Percentiles rank a stretch among this genome's conserved stretches.
phyloP scores from a whole-genome alignment of 2,888 invertebrate genomes.

The Gymnoscelis rufifasciata region DNA sequence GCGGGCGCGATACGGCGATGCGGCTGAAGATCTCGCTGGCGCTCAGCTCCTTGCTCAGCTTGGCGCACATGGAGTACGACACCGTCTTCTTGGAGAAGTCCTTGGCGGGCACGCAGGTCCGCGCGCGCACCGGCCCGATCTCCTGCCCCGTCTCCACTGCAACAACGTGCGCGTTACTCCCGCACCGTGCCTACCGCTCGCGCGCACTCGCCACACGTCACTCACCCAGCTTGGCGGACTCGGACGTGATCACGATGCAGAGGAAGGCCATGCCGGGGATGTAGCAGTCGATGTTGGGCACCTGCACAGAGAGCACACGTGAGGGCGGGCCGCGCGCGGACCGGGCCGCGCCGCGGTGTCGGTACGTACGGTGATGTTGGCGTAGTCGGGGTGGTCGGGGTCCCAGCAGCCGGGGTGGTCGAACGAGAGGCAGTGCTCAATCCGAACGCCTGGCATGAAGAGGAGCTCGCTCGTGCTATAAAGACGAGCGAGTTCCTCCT shows the following conservation, averaged over 20 bases:
- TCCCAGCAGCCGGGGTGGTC: constrained; percentile 76
- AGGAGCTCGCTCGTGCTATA: too few species aligned
- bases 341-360: too few species aligned
- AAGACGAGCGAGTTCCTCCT: too few species aligned
- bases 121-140: constrained; percentile 69
- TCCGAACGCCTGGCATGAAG: constrained; percentile 66
- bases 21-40: constrained; percentile 70
- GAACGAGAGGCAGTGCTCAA: constrained; percentile 71
- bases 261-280: constrained; percentile 72
- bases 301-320: constrained; percentile 36
- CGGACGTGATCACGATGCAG: constrained; percentile 69
- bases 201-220: background rate
- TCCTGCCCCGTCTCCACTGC: constrained; percentile 69
- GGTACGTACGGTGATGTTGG: constrained; percentile 61
- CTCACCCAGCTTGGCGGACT: constrained; percentile 65
- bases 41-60: constrained; percentile 67
- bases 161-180: background rate
- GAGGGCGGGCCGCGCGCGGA: too few species aligned
- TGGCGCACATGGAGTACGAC: constrained; percentile 68
- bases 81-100: constrained; percentile 71
- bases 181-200: too few species aligned
- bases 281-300: constrained; percentile 72
- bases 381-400: constrained; percentile 69
- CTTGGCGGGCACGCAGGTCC: constrained; percentile 70
- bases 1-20: constrained; percentile 61